A percentile compares a stretch with the other conserved stretches of the same genome.
Evolutionary conservation across 2,113 vertebrate species (phyloP).

Genomic region (Microtus oregoni): DNA sequence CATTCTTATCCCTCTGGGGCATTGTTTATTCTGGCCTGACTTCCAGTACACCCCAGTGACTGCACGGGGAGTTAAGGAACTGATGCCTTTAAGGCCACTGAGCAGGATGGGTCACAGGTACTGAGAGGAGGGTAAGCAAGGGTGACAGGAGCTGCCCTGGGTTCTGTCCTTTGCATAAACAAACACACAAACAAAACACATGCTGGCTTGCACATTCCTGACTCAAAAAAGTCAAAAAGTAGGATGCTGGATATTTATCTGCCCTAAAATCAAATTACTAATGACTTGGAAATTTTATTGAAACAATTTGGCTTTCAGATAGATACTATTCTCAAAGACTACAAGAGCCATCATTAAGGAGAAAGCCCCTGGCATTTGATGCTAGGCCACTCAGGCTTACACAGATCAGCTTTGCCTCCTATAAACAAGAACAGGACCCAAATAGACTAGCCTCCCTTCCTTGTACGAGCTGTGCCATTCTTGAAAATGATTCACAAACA

Average conservation of each 20-base stretch:
- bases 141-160: neutral
- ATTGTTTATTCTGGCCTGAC: neutral
- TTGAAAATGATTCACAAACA: neutral
- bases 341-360: neutral
- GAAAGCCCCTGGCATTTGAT: neutral
- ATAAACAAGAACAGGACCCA: neutral
- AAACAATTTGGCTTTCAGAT: neutral
- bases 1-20: fast-evolving
- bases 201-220: neutral
- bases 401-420: neutral
- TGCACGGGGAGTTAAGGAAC: neutral
- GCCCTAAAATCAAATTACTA: neutral
- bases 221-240: neutral
- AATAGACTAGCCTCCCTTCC: neutral
- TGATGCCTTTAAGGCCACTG: neutral
- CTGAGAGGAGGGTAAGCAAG: neutral
- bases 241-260: neutral
- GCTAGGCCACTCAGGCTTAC: neutral
- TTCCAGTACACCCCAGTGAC: neutral
- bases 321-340: slow-evolving; percentile 7
- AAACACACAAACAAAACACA: neutral
- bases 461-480: neutral
- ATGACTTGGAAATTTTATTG: neutral
- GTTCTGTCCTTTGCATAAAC: neutral
- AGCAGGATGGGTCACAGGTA: neutral